Evolutionary conservation across 2,888 invertebrate species (phyloP).

Genomic region (Agrotis exclamationis): DNA sequence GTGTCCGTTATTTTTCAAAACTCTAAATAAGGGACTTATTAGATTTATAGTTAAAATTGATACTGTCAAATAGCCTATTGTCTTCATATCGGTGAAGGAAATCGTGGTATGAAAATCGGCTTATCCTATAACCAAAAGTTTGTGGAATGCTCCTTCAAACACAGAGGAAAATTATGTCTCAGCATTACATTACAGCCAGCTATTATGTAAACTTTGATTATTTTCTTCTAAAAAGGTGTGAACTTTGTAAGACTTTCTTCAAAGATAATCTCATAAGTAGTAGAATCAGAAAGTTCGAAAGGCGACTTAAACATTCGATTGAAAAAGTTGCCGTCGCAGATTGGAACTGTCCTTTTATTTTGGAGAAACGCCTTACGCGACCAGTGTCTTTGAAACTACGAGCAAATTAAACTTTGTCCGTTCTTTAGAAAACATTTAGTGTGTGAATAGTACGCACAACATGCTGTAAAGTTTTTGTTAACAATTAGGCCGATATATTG

Average conservation of each 20-base stretch:
- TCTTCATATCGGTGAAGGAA: no score
- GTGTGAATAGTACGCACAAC: not conserved
- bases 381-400: slow-evolving; percentile 46
- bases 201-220: not conserved
- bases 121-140: no score
- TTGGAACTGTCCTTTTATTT: slow-evolving; percentile 49
- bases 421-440: slow-evolving; percentile 42
- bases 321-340: slow-evolving; percentile 60
- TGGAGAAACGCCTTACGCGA: slow-evolving; percentile 40
- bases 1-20: no score
- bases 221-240: not conserved
- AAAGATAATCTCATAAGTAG: slow-evolving; percentile 2
- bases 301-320: slow-evolving; percentile 48
- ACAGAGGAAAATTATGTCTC: no score
- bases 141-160: no score
- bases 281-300: not conserved
- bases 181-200: no score
- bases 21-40: no score
- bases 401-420: slow-evolving; percentile 55
- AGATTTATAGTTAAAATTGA: no score
- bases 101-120: no score
- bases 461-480: not conserved
- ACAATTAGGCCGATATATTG: no score
- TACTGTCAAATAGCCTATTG: no score
- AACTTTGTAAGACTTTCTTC: not conserved